Evolutionary conservation across 2,797 vertebrate genomes (phyloP).

Genomic region (Leucoraja ocellata): DNA sequence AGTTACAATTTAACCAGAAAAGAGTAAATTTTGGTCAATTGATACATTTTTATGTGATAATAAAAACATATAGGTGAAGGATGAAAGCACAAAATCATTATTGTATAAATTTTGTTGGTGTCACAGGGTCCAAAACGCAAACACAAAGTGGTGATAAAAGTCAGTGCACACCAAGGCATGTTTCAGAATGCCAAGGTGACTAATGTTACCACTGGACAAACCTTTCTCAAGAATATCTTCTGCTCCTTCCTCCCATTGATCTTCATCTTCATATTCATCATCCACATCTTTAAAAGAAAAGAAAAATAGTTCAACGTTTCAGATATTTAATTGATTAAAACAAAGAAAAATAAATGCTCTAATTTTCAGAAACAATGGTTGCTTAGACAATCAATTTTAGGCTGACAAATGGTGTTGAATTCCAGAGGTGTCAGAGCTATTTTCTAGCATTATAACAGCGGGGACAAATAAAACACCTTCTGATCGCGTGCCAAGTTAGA

Average conservation of each 20-base stretch:
- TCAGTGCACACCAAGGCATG: neutral
- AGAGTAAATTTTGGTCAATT: neutral
- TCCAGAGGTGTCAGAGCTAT: too few species aligned
- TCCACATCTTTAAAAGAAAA: constrained; percentile 70
- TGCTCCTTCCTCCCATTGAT: constrained; percentile 84
- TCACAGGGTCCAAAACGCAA: neutral
- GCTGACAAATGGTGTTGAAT: too few species aligned
- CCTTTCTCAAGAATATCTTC: constrained; percentile 93
- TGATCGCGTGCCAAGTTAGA: too few species aligned
- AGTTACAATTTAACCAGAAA: neutral
- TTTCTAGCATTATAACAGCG: too few species aligned
- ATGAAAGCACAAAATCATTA: neutral
- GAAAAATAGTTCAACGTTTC: neutral
- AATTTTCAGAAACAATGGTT: neutral
- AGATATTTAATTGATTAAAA: neutral
- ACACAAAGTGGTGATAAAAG: neutral
- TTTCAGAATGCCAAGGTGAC: neutral
- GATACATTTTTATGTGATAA: neutral
- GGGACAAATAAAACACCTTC: too few species aligned
- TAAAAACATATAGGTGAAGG: neutral
- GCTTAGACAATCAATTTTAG: neutral
- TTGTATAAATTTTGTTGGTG: neutral
- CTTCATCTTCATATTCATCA: constrained; percentile 88
- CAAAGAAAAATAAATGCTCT: neutral
- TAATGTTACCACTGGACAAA: constrained; percentile 44